A percentile compares a stretch with the other conserved stretches of the same genome.
These are phyloP conservation scores for Samia ricini DNA, from an alignment of 1,140 invertebrate genomes.

Conservation along the genomic window DNA sequence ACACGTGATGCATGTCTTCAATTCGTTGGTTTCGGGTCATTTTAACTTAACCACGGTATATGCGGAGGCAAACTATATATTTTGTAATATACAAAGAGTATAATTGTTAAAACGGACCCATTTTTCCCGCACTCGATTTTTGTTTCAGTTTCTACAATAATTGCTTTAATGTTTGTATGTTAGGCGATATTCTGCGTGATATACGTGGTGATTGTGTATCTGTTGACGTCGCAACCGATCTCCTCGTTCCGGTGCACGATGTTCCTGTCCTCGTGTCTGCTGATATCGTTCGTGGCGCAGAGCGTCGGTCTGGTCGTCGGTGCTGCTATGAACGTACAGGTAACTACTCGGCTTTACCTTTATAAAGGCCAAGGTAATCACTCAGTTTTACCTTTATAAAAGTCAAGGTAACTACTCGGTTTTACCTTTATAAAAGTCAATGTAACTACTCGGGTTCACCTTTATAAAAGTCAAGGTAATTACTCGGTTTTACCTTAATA, in stretches of 20 bases:
- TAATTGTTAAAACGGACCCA: too few relatives aligned
- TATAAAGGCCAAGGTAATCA: not conserved
- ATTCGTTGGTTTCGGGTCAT: too few relatives aligned
- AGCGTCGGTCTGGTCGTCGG: constrained; percentile 96
- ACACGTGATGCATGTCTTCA: too few relatives aligned
- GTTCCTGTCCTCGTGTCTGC: constrained; percentile 91
- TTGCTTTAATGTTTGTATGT: not conserved
- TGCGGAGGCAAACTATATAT: too few relatives aligned
- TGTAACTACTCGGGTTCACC: too few relatives aligned
- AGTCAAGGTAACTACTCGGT: not conserved
- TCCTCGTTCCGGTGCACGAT: constrained; percentile 91
- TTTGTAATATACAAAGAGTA: too few relatives aligned
- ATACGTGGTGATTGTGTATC: constrained; percentile 96
- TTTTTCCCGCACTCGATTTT: too few relatives aligned
- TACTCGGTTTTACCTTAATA: not conserved
- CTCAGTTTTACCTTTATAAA: not conserved
- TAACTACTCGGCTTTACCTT: constrained; percentile 31
- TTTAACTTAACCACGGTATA: too few relatives aligned
- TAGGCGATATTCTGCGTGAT: constrained; percentile 84
- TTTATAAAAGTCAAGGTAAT: not conserved
- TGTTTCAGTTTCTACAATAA: not conserved
- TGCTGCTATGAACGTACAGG: constrained; percentile 94
- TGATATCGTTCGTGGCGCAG: constrained; percentile 97
- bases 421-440: not conserved
- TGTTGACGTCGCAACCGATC: constrained; percentile 94